These are phyloP conservation scores for Emydura subglobosa DNA, from an alignment of 2,113 vertebrate genomes.

Conservation along the genomic window DNA sequence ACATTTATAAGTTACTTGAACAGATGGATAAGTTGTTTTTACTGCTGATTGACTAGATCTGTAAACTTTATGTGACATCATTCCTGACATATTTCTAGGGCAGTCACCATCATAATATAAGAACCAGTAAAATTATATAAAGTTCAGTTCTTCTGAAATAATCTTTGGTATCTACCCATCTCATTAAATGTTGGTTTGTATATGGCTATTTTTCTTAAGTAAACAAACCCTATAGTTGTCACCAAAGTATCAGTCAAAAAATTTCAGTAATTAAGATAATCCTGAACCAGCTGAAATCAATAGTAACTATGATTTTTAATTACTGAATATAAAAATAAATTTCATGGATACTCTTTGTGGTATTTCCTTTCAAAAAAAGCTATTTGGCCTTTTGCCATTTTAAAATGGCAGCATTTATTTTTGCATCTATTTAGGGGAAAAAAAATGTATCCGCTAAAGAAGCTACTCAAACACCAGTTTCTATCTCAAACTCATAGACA, in stretches of 20 bases:
- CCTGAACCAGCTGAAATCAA: neutral
- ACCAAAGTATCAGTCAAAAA: neutral
- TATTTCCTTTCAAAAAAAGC: neutral
- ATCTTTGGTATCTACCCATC: neutral
- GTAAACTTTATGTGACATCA: neutral
- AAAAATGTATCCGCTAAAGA: neutral
- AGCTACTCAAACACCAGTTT: neutral
- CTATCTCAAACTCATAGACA: neutral
- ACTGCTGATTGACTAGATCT: neutral
- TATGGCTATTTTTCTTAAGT: neutral
- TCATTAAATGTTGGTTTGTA: neutral
- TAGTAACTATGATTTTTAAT: neutral
- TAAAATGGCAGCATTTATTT: neutral
- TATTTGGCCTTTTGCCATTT: neutral
- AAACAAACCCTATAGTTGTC: neutral
- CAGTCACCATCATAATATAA: neutral
- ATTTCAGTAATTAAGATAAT: neutral
- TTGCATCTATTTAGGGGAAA: neutral
- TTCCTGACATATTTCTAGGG: neutral
- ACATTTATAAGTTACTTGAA: neutral
- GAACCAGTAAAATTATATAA: neutral
- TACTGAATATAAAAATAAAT: neutral
- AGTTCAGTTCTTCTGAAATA: neutral
- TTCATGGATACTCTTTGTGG: neutral
- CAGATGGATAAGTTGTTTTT: neutral